Evolutionary conservation across 2,797 vertebrate genomes (phyloP), one percentile per base, ranked within the genome.

Genomic region (Borostomias antarcticus): DNA sequence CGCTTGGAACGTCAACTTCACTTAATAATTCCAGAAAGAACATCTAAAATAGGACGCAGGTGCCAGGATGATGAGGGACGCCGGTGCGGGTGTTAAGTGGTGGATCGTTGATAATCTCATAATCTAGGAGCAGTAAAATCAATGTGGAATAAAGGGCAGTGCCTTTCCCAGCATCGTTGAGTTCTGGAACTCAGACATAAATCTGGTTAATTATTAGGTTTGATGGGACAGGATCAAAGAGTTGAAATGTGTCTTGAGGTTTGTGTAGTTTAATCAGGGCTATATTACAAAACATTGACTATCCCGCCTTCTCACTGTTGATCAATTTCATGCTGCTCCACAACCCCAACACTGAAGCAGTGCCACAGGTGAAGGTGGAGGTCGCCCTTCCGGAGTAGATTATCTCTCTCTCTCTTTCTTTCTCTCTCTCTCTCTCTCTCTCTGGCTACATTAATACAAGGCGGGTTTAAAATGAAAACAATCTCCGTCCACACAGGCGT

Each of bases 101-200:
- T 58, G 23, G 2, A 58, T 23, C 35, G 7, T 25, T 15, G 13
- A 8, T 40, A 43, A 33, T 8, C 23, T 35, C 35, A 25, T 56
- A 32, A 2, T 30, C 19, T 2, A 30, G 5, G 3, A 40, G 13
- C 5, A 23, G 19, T 25, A 11, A 4, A 7, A 37, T 37, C 76
- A 65, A 83, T 33, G 45, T 21, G 5, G n/a, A n/a, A n/a, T n/a
- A 21, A 32, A 82, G 76, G 54, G 58, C 66, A 70, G 79, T 72
- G 66, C 66, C 19, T 57, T 2, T 33, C 30, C 53, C 19, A 37
- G 35, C 35, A 37, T 7, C 7, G 33, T 35, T 35, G 11, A 10
- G 35, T 40, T 40, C 35, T 2, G 35, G 37, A 15, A 40, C 9
- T 40, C 35, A 40, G 37, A 40, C 57, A 6, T 40, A 17, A 11